Evolutionary conservation across 30 jellyfish, hydroid and myxozoan species (phyloP), one percentile per base, ranked within the genome.

Genomic region (Aurelia sp.): DNA sequence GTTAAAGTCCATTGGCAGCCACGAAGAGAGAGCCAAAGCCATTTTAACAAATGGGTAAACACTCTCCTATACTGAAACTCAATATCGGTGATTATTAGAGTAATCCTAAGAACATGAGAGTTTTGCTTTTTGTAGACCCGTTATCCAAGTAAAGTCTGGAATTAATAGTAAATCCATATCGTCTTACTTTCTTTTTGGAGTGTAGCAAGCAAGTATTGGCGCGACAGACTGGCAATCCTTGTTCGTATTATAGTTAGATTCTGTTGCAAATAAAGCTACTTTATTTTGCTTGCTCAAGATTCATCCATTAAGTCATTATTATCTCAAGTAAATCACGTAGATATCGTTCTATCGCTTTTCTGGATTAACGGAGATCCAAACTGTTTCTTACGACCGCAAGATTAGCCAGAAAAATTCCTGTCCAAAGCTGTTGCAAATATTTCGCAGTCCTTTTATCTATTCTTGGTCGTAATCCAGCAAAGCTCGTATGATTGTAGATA

Each of bases 371-470:
- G 20, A 52, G 21, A 78, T 78, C 91, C 90, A 80, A 80, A 66
- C 82, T 68, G 59, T 80, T 65, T 66, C 82, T 58, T 37, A 67
- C 31, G 82, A 44, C 30, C 65, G 27, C 74, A 52, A 19, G 31
- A 63, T 44, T 16, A 58, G 66, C 78, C 85, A 52, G 57, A 52
- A 62, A 53, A 50, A 53, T 70, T 59, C 91, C 33, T 20, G 58
- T 31, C 58, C 84, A 69, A 58, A 70, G 82, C 85, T 81, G 91
- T 81, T 81, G 85, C 91, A 81, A 70, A 67, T 70, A 70, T 47
- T 76, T 81, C 91, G 91, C 91, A 44, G 15, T 58, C 91, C 71
- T 67, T 81, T 81, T 76, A 67, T 81, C 91, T 66, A 37, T 81
- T 81, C 82, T 81, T 68, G 53, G 23, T 53, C 59, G 35, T 64